Evolutionary conservation across 1,140 invertebrate genomes (phyloP).

Genomic region (Bombus picipes): DNA sequence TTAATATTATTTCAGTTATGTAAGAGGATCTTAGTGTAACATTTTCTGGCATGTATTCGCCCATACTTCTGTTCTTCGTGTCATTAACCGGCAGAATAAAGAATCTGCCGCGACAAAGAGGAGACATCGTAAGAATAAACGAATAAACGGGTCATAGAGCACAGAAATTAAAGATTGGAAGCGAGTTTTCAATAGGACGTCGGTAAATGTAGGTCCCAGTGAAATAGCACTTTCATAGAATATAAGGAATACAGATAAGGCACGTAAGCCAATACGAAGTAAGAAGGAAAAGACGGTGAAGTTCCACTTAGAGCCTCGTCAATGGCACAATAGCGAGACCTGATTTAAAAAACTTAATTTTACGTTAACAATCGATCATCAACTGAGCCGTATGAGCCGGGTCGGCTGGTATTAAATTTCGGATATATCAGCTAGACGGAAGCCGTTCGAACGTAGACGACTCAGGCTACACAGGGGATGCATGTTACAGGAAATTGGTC

Average conservation of each 20-base stretch:
- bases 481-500: constrained; percentile 56
- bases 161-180: constrained; percentile 26
- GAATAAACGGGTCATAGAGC: constrained; percentile 27
- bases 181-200: not conserved
- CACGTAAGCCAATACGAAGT: constrained; percentile 45
- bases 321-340: not conserved
- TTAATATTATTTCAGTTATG: not conserved
- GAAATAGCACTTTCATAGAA: constrained; percentile 19
- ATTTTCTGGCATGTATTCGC: not conserved
- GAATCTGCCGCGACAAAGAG: not conserved
- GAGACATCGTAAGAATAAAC: not conserved
- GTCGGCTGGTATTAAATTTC: constrained; percentile 49
- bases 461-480: not conserved
- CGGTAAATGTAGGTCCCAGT: constrained; percentile 40
- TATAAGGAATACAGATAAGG: constrained; percentile 32
- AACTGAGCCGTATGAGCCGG: constrained; percentile 18
- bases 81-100: not conserved
- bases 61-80: not conserved
- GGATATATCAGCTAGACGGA: constrained; percentile 49
- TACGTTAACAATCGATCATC: constrained; percentile 52
- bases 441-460: constrained; percentile 46
- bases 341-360: constrained; percentile 35
- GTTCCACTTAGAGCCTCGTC: constrained; percentile 8
- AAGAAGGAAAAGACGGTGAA: not conserved
- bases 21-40: not conserved